Percentiles rank a stretch among this genome's conserved stretches.
phyloP scores from a whole-genome alignment of 2,888 invertebrate genomes.

The Nasonia oneida region DNA sequence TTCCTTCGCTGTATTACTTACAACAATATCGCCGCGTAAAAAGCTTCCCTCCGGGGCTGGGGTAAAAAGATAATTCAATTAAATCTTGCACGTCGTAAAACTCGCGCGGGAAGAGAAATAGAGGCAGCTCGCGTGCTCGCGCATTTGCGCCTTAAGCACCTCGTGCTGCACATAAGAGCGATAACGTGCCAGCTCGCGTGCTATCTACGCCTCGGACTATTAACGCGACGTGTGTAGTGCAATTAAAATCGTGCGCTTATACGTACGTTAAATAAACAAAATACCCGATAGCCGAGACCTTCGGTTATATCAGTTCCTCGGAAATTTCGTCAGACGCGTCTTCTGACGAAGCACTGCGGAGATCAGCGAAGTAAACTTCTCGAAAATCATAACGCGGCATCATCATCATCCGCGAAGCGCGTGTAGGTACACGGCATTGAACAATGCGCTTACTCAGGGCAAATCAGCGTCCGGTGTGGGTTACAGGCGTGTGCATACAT shows the following conservation, averaged over 20 bases:
- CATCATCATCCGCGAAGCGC: background rate
- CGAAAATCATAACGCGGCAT: background rate
- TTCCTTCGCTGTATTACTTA: background rate
- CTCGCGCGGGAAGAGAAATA: background rate
- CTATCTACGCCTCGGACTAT: background rate
- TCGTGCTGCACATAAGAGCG: slow-evolving; percentile 19
- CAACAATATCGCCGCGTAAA: too few species aligned
- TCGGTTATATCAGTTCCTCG: background rate
- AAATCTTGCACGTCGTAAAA: slow-evolving; percentile 22
- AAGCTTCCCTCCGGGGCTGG: too few species aligned
- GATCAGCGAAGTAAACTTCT: background rate
- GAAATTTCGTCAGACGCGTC: background rate
- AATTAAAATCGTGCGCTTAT: background rate
- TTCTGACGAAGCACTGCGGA: background rate
- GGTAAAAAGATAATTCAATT: slow-evolving; percentile 46
- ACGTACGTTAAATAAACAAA: background rate
- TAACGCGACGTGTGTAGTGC: background rate
- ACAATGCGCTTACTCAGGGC: slow-evolving; percentile 67
- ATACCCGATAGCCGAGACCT: background rate
- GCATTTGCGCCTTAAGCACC: slow-evolving; percentile 27
- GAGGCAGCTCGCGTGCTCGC: slow-evolving; percentile 8
- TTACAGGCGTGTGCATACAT: slow-evolving; percentile 54
- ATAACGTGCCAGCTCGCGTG: slow-evolving; percentile 17
- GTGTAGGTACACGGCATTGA: slow-evolving; percentile 19
- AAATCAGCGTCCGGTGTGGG: slow-evolving; percentile 70